Conservation (phyloP, 2,797 vertebrate species). For the Tiaroga cobitis region DNA sequence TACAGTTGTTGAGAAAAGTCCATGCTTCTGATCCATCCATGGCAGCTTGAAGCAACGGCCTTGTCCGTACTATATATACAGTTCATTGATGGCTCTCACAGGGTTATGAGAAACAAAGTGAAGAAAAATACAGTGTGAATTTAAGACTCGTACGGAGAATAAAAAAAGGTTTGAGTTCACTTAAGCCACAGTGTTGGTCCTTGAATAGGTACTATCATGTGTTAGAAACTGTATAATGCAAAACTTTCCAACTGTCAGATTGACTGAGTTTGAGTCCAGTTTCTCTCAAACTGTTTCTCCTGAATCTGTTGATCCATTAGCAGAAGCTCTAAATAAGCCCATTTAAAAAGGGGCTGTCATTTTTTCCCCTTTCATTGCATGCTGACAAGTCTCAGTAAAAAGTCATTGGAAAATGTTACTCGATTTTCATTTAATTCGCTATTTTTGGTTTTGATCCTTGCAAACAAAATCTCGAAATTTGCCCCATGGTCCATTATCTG, state of each 20-base stretch:
- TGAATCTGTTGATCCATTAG: slow-evolving; percentile 8
- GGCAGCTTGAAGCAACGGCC: slow-evolving; percentile 14
- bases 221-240: slow-evolving; percentile 13
- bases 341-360: not conserved
- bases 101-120: slow-evolving; percentile 7
- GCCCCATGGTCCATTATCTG: not conserved
- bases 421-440: not conserved
- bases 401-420: not conserved
- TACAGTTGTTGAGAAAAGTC: slow-evolving; percentile 35
- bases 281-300: slow-evolving; percentile 3
- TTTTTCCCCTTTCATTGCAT: slow-evolving; percentile 4
- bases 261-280: slow-evolving; percentile 24
- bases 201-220: slow-evolving; percentile 42
- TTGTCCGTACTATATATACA: not conserved
- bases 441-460: slow-evolving; percentile 28
- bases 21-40: slow-evolving; percentile 28
- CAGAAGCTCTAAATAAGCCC: not conserved
- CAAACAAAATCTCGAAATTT: slow-evolving; percentile 3
- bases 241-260: slow-evolving; percentile 23
- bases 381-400: slow-evolving; percentile 17
- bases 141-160: not conserved
- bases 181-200: slow-evolving; percentile 54
- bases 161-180: slow-evolving; percentile 30
- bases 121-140: slow-evolving; percentile 13
- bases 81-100: not conserved